Base-by-base conservation (phyloP, 1,140 invertebrate species). In the Drosophila sulfurigaster region DNA sequence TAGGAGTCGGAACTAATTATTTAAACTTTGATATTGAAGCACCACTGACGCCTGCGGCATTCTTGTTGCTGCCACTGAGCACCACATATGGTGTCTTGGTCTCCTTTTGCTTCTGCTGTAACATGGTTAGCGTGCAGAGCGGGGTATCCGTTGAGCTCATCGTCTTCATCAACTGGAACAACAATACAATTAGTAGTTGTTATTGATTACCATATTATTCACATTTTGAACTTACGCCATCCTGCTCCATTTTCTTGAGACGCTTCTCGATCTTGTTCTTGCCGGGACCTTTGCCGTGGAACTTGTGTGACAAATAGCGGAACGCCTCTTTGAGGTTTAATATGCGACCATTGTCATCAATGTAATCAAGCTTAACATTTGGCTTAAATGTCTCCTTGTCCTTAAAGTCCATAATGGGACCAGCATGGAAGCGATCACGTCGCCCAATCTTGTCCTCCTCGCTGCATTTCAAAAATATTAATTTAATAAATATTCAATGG, bases 121-220 rank as follows among this genome's bases (percentile, higher is more conserved):
- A 93, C 94, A 99, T 96, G 80, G 97, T 97, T 15, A 99, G 94
- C 1, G 99, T 99, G 79, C 97, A 96, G 13, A 99, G 94, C 5
- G 99, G 99, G 0, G 99, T 99, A 92, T 99, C 99, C 4, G 98
- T 99, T 6, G 98, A 99, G 85, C 98, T 99, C 98, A 99, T 99
- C 90, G 98, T 97, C 92, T 98, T 98, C 97, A 99, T 98, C 73
- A 99, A 93, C 95, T 98, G 91, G 93, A 95, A 75, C 1, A 59
- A 28, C 15, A 11, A n/a, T 3, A 1, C 7, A 1, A 0, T 8
- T 16, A 1, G 15, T 13, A 38, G 2, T n/a, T 46, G 3, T 13
- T 30, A 6, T 38, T 59, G 1, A 13, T 0, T 10, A n/a, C n/a
- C n/a, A n/a, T n/a, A 30, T 13, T 3, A n/a, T 8, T 28, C 3